A percentile compares a stretch with the other conserved stretches of the same genome.
These are phyloP conservation scores for Pseudorasbora parva DNA, from an alignment of 2,113 vertebrate species.

Conservation along the genomic window DNA sequence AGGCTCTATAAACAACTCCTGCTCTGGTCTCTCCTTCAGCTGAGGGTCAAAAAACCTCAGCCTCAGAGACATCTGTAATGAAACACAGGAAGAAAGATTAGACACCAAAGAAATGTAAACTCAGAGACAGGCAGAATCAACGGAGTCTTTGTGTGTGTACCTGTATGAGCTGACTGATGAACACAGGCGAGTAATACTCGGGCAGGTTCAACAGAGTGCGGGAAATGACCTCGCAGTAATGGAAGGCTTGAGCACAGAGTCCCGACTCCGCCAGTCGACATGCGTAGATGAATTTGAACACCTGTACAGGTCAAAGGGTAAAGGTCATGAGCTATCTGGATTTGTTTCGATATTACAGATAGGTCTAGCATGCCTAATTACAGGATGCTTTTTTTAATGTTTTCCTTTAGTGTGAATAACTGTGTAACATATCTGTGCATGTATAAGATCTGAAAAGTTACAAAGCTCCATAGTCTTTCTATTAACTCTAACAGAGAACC, in stretches of 20 bases:
- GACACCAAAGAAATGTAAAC: not conserved
- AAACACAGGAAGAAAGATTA: constrained; percentile 11
- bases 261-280: constrained; percentile 93
- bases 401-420: too few relatives aligned
- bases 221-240: constrained; percentile 97
- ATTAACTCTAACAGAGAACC: too few relatives aligned
- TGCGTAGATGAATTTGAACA: constrained; percentile 96
- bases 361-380: too few relatives aligned
- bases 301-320: constrained; percentile 70
- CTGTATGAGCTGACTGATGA: constrained; percentile 89
- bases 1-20: constrained; percentile 87
- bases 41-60: constrained; percentile 94
- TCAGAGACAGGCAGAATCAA: not conserved
- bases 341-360: not conserved
- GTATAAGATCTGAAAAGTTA: too few relatives aligned
- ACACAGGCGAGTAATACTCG: constrained; percentile 80
- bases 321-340: constrained; percentile 12
- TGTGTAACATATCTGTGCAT: too few relatives aligned
- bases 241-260: constrained; percentile 92
- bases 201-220: constrained; percentile 82
- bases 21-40: constrained; percentile 93
- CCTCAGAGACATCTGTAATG: constrained; percentile 84
- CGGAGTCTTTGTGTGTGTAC: constrained; percentile 49
- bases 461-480: too few relatives aligned
- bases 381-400: not conserved